phyloP scores from a whole-genome alignment of 92 coral and sea anemone species.

The Diadumene lineata region DNA sequence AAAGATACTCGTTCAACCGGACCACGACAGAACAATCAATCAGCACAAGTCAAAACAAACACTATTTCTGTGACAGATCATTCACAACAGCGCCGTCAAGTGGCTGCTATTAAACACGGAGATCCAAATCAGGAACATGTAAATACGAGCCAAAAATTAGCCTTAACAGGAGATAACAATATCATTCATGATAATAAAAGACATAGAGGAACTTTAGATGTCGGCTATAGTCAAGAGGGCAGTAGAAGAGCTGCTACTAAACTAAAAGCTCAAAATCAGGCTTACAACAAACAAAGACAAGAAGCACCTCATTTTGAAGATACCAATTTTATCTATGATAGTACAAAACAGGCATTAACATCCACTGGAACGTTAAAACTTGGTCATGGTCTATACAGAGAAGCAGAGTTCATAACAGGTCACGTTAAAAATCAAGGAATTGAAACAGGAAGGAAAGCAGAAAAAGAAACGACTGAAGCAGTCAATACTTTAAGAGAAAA shows the following conservation, averaged over 20 bases:
- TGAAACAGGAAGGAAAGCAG: not conserved
- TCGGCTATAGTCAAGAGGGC: too few species aligned
- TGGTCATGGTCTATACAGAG: constrained; percentile 32
- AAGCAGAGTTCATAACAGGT: constrained; percentile 29
- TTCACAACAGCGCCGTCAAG: constrained; percentile 5
- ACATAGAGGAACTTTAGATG: too few species aligned
- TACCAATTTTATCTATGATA: constrained; percentile 5
- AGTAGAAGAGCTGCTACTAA: too few species aligned
- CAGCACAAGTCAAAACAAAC: constrained; percentile 13
- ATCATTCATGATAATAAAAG: too few species aligned
- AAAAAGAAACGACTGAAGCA: constrained; percentile 7
- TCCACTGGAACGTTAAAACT: not conserved
- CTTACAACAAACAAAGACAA: too few species aligned
- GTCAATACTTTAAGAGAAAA: not conserved
- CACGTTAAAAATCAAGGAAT: constrained; percentile 19
- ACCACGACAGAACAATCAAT: not conserved
- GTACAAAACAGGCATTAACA: not conserved
- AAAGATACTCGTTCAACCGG: not conserved
- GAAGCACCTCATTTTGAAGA: too few species aligned
- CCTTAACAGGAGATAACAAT: too few species aligned
- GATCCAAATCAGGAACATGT: constrained; percentile 11
- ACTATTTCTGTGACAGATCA: constrained; percentile 2
- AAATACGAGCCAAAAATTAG: too few species aligned
- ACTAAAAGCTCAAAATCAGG: too few species aligned
- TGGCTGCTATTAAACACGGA: not conserved